phyloP scores from a whole-genome alignment of 2,888 invertebrate species.

The Athripsodes cinereus region DNA sequence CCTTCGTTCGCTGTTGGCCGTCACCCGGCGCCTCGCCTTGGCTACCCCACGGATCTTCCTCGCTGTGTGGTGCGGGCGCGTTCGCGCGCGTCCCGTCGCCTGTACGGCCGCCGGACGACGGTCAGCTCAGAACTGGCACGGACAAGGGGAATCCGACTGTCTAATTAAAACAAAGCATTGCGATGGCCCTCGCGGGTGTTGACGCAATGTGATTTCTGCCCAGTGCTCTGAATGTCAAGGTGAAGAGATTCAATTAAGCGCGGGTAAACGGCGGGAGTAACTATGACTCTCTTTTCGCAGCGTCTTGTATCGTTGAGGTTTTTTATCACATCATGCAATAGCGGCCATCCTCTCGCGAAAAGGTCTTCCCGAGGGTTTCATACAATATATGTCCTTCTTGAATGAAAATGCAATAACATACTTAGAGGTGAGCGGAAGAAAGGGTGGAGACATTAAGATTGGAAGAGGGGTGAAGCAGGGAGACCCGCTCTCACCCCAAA shows the following conservation, averaged over 20 bases:
- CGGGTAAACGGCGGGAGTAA: no score
- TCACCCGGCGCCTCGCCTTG: constrained; percentile 36
- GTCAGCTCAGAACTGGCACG: constrained; percentile 57
- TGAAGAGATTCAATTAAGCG: constrained; percentile 53
- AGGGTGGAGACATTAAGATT: constrained; percentile 28
- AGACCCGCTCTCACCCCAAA: constrained; percentile 34
- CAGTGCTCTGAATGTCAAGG: constrained; percentile 59
- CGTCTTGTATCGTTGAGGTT: constrained; percentile 39
- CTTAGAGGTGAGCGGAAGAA: constrained; percentile 27
- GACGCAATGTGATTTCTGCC: constrained; percentile 65
- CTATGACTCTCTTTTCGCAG: no score
- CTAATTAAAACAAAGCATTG: constrained; percentile 67
- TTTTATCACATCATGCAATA: constrained; percentile 34
- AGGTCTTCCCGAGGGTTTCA: constrained; percentile 32
- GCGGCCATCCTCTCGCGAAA: constrained; percentile 30
- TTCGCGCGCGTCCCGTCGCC: constrained; percentile 23
- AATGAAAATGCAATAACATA: constrained; percentile 32
- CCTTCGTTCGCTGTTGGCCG: no score
- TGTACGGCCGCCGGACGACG: constrained; percentile 48
- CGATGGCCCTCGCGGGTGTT: constrained; percentile 27
- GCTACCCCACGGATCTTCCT: constrained; percentile 36
- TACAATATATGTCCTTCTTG: constrained; percentile 31
- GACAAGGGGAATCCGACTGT: constrained; percentile 60
- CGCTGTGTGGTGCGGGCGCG: constrained; percentile 30
- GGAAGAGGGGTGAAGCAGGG: constrained; percentile 39